phyloP scores from a whole-genome alignment of 2,888 invertebrate species.

The Rotaria sp. region DNA sequence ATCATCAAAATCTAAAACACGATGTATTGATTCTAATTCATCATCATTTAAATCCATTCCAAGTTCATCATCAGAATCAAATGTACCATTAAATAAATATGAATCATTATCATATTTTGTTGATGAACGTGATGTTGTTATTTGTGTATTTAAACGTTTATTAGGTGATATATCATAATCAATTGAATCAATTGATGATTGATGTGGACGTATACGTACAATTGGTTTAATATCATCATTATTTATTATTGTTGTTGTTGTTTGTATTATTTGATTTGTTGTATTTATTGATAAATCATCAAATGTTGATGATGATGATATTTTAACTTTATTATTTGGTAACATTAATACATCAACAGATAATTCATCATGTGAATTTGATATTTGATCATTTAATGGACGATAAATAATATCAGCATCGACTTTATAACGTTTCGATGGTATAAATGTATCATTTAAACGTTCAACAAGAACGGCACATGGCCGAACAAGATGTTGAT shows the following conservation, averaged over 20 bases:
- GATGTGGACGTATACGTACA: constrained; percentile 27
- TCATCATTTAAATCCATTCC: constrained; percentile 30
- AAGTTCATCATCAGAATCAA: neutral
- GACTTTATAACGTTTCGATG: constrained; percentile 24
- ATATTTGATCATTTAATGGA: neutral
- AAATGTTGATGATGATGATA: constrained; percentile 16
- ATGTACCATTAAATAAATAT: neutral
- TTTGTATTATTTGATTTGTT: neutral
- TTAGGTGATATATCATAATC: neutral
- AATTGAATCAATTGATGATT: neutral
- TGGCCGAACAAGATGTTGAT: constrained; percentile 13
- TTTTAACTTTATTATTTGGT: constrained; percentile 29
- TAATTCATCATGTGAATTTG: constrained; percentile 19
- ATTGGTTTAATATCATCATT: neutral
- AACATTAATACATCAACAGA: constrained; percentile 13
- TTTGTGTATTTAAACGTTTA: neutral
- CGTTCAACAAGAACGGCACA: constrained; percentile 17
- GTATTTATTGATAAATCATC: neutral
- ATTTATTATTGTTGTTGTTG: neutral
- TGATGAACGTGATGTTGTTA: neutral
- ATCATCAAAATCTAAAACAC: constrained; percentile 9
- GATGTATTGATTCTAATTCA: constrained; percentile 19
- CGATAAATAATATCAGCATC: constrained; percentile 19
- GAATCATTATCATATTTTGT: neutral
- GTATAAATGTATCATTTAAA: neutral